These are phyloP conservation scores for Prionailurus viverrinus DNA, from an alignment of 2,113 vertebrate species.

Conservation along the genomic window DNA sequence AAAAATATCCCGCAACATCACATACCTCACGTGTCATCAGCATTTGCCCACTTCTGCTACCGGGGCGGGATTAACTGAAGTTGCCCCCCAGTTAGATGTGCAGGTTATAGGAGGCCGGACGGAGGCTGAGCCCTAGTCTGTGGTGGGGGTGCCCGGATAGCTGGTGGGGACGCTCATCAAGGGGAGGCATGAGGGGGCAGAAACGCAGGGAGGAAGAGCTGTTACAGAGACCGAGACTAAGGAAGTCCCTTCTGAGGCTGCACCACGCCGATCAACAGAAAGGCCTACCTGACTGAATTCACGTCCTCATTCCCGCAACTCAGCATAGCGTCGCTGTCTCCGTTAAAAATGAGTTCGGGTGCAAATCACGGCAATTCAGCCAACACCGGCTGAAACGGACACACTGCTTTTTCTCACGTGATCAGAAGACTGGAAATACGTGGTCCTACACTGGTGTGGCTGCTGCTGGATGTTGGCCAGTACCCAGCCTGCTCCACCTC, in stretches of 20 bases:
- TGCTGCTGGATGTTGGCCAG: background rate
- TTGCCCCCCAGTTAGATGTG: background rate
- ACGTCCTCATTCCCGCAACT: background rate
- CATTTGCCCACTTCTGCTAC: background rate
- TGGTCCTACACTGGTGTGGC: background rate
- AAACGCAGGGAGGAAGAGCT: background rate
- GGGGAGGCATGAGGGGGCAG: accelerated
- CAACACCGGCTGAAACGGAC: background rate
- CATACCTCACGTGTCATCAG: accelerated
- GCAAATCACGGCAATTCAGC: background rate
- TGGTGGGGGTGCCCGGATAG: no score
- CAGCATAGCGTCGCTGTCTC: background rate
- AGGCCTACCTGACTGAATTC: background rate
- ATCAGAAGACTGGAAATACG: no score
- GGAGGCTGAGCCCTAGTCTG: background rate
- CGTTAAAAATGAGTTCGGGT: background rate
- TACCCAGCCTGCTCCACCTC: background rate
- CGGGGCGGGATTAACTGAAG: background rate
- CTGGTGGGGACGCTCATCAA: background rate
- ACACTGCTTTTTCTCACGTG: background rate
- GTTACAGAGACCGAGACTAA: background rate
- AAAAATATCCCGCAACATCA: background rate
- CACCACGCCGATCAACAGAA: background rate
- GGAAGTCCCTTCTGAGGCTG: background rate
- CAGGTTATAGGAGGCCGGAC: background rate